Evolutionary conservation across 2,113 vertebrate species (phyloP), one percentile per base, ranked within the genome.

Genomic region (Paramisgurnus dabryanus): DNA sequence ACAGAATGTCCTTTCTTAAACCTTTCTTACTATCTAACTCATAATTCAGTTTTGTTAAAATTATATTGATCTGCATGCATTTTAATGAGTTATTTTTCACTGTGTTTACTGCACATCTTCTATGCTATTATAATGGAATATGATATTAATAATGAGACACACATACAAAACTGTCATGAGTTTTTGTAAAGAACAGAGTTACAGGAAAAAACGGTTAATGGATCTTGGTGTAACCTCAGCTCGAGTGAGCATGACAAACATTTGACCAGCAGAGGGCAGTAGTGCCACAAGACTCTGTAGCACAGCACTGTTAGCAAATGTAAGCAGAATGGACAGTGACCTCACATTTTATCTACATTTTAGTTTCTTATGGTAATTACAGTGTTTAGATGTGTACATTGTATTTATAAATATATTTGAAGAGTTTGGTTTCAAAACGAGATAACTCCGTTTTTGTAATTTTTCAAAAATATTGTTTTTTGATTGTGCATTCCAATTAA

Each of bases 241-340:
- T 61, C 10, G 45, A 81, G 4, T 15, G 9, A 55, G 5, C 47
- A 41, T 11, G 6, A 41, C 63, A 34, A n/a, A 34, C 9, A 13
- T 18, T 41, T 55, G 70, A 82, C 91, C 93, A 92, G 92, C 80
- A 93, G 93, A 92, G 91, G 89, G 90, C 92, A 94, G 89, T 90
- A 50, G 91, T 63, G 11, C 13, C 57, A 61, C 85, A 17, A 58
- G 66, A 41, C 67, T 47, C 78, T 69, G 71, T 66, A 71, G 55
- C 68, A 40, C 34, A 53, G 17, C 66, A 43, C 41, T 47, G 27
- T 34, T 34, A 34, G 1, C 1, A 34, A 34, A 47, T 61, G 15
- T 58, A 49, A 64, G 47, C 22, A 68, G 45, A 80, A 50, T 61
- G 13, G 43, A 78, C 57, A 69, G 64, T 9, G 53, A 76, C 6